These are phyloP conservation scores for Vultur gryphus DNA, from an alignment of 2,797 vertebrate genomes.

Conservation along the genomic window DNA sequence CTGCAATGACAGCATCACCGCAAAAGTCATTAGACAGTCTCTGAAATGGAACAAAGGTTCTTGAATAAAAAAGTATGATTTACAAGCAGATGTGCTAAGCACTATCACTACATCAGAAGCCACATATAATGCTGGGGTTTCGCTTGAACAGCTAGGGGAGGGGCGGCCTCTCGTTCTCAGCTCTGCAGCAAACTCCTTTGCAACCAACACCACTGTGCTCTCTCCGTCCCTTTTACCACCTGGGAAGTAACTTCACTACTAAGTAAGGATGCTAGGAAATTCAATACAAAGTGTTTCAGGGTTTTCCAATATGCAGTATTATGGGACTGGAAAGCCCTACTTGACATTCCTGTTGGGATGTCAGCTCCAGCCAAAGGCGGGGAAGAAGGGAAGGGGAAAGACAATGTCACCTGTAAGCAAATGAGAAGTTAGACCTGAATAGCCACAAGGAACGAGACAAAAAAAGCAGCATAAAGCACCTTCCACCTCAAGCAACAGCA, in stretches of 20 bases:
- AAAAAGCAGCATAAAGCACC: neutral
- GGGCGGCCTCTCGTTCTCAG: neutral
- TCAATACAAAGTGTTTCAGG: neutral
- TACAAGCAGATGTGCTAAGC: neutral
- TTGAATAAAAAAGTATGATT: accelerated
- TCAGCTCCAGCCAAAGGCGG: neutral
- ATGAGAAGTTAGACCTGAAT: neutral
- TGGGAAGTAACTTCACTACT: neutral
- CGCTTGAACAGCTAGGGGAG: neutral
- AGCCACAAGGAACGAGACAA: neutral
- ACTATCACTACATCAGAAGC: neutral
- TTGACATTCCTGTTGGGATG: neutral
- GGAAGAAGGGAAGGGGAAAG: neutral
- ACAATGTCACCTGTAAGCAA: neutral
- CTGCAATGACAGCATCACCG: neutral
- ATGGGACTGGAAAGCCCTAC: neutral
- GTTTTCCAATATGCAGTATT: neutral
- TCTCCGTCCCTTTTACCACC: neutral
- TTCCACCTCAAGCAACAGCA: neutral
- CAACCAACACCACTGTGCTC: neutral
- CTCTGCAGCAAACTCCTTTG: neutral
- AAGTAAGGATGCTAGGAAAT: neutral
- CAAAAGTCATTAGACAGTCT: neutral
- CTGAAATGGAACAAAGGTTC: neutral
- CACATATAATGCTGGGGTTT: neutral